These are phyloP conservation scores for Nycticryphes semicollaris DNA, from an alignment of 2,113 vertebrate genomes.

Conservation along the genomic window DNA sequence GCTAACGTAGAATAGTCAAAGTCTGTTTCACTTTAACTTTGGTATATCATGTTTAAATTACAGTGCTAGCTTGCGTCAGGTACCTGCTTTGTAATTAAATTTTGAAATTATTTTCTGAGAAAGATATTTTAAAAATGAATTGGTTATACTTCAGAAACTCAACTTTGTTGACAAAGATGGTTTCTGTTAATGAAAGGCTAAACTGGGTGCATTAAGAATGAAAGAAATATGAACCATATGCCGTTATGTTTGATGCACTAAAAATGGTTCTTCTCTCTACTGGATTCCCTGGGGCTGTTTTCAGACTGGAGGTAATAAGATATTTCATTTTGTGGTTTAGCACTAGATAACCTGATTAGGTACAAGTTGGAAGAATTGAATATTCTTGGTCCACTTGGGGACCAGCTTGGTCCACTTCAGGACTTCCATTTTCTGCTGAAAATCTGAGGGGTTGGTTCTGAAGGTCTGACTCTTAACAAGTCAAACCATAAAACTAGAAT, in stretches of 20 bases:
- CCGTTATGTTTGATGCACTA: neutral
- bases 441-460: neutral
- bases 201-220: neutral
- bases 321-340: conserved; percentile 2
- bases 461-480: neutral
- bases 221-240: conserved; percentile 35
- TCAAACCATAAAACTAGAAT: neutral
- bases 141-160: neutral
- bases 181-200: conserved; percentile 39
- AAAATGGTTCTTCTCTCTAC: conserved; percentile 7
- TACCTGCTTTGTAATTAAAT: neutral
- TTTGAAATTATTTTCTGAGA: conserved; percentile 3
- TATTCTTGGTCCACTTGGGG: neutral
- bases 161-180: conserved; percentile 13
- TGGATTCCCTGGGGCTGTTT: neutral
- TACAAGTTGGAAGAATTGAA: neutral
- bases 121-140: neutral
- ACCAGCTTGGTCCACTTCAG: neutral
- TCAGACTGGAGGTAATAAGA: neutral
- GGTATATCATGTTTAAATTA: neutral
- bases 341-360: neutral
- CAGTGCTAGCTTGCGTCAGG: neutral
- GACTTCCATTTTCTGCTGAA: neutral
- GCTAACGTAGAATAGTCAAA: neutral
- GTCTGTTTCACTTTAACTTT: conserved; percentile 23